phyloP scores from a whole-genome alignment of 2,797 vertebrate genomes.

The Pangasius sanitwongsei region DNA sequence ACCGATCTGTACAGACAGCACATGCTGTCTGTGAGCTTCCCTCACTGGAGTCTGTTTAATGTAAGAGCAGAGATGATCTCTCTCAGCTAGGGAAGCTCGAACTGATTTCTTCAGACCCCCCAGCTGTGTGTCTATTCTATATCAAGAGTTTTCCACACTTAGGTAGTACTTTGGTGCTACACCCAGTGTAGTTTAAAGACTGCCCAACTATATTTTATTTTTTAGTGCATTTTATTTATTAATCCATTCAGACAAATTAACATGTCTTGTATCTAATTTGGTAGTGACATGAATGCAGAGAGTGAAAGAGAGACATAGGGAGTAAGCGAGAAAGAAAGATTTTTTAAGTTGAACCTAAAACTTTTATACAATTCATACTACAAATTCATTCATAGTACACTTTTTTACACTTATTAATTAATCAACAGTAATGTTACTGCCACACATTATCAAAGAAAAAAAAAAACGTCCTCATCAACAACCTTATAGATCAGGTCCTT shows the following conservation, averaged over 20 bases:
- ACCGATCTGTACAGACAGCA: conserved; percentile 25
- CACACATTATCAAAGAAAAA: not conserved
- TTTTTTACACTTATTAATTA: not conserved
- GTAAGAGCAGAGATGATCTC: not conserved
- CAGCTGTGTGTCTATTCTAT: not conserved
- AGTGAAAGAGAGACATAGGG: not conserved
- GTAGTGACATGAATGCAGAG: not conserved
- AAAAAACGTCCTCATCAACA: not conserved
- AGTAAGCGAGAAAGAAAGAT: not conserved
- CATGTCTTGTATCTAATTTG: not conserved
- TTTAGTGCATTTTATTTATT: not conserved
- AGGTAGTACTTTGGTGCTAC: not conserved
- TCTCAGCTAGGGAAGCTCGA: not conserved
- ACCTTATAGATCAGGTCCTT: not conserved
- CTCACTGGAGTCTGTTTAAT: conserved; percentile 4
- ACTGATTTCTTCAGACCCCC: not conserved
- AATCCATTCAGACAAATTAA: not conserved
- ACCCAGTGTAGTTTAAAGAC: not conserved
- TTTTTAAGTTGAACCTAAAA: not conserved
- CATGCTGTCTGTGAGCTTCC: conserved; percentile 17
- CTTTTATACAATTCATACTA: not conserved
- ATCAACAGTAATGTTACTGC: not conserved
- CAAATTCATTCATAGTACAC: not conserved
- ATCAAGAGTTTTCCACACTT: not conserved
- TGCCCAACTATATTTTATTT: not conserved